Base-by-base conservation (phyloP, 2,888 invertebrate species). In the Eupithecia pulchellata region DNA sequence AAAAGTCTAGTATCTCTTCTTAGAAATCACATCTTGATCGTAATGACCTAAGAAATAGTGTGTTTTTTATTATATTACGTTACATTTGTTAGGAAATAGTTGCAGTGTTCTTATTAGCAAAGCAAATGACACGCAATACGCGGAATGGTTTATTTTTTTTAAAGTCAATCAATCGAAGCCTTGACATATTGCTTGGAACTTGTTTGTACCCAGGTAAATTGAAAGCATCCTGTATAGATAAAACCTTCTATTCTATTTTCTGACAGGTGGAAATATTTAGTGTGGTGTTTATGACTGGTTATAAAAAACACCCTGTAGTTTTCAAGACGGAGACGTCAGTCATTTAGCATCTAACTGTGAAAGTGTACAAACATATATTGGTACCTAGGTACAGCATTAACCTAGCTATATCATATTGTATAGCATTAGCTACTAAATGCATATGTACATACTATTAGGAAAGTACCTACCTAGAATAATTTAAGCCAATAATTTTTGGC, bases 161-260 rank as follows among this genome's bases (percentile, higher is more conserved):
- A 64, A 77, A 74, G 68, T 75, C 73, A 64, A 74, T 72, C 71
- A 47, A 64, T 66, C 34, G 39, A 58, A 68, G 61, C 77, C 75
- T 77, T 77, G 77, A 75, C 75, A 75, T 75, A 75, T 75, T 66
- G 75, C 66, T 61, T 36, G 61, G 25, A 61, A 36, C 61, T 32
- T 20, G 61, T 68, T 68, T 68, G 39, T 55, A 62, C 30, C 30
- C 39, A 62, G 4, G 25, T 17, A 13, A 14, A 60, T 47, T 20
- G 20, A 30, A 60, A 30, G n/a, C 30, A 32, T 1, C 30, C 34
- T 34, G 34, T 61, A 34, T 36, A 25, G 30, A 11, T n/a, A n/a
- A n/a, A n/a, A n/a, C n/a, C n/a, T n/a, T n/a, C n/a, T n/a, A n/a
- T 25, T 36, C n/a, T 30, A 25, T 64, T 65, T 64, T 39, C 55